Evolutionary conservation across 1,140 invertebrate species (phyloP), one percentile per base, ranked within the genome.

Genomic region (Caerostris darwini): DNA sequence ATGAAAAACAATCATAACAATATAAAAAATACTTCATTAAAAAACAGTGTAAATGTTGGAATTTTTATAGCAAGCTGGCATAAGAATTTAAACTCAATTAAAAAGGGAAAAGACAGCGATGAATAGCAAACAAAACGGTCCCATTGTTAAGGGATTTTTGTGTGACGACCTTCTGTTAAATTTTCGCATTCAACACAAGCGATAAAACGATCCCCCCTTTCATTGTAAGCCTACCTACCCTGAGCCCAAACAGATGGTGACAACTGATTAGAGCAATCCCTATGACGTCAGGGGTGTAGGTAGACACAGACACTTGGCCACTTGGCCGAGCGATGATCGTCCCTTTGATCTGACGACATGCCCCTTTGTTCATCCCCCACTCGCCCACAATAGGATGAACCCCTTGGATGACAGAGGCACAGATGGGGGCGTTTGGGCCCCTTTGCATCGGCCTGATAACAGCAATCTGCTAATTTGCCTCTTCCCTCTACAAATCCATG

Each of bases 221-320:
- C 92, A 57, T 87, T 87, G 82, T 56, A 54, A 14, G 53, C n/a
- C n/a, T n/a, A 64, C n/a, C 61, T 34, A n/a, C 17, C 69, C 69
- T 90, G 88, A 94, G 93, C 53, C 88, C 82, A 85, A 94, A 90
- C 93, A 94, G 93, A 94, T 94, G 93, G 93, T 94, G 93, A 86
- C 59, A 90, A 94, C 88, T 94, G 93, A 94, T 94, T 94, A 94
- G 56, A 86, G 59, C 93, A 59, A 90, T 90, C 88, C 93, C 85
- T 82, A 90, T 94, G 92, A 94, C 92, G 92, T 94, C 92, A 94
- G 54, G 61, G 54, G 61, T 58, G 54, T 58, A 93, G 54, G 56
- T 87, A 54, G 53, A 87, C 14, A 83, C 50, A 77, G 90, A 92
- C 92, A 94, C 92, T 94, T 94, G 92, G 92, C 92, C 92, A 94